Evolutionary conservation across 2,888 invertebrate genomes (phyloP).

Genomic region (Callinectes sapidus): DNA sequence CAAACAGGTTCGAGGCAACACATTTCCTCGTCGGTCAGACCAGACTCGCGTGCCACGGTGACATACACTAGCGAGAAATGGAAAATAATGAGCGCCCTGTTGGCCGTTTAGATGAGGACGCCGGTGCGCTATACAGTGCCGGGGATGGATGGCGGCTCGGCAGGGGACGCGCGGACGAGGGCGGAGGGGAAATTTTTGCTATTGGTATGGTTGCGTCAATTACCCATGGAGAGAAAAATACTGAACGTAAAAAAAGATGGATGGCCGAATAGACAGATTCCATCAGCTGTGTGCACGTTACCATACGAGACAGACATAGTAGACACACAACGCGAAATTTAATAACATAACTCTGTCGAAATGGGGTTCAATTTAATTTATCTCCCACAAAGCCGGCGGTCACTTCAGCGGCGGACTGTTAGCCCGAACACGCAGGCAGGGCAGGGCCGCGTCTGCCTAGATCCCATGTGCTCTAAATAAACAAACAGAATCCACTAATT

Average conservation of each 20-base stretch:
- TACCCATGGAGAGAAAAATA: not conserved
- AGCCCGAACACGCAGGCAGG: not conserved
- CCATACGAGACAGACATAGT: slow-evolving; percentile 16
- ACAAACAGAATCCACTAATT: not conserved
- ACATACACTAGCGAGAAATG: not conserved
- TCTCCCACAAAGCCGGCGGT: slow-evolving; percentile 13
- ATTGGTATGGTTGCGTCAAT: slow-evolving; percentile 25
- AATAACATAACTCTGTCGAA: slow-evolving; percentile 16
- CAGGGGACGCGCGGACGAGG: not conserved
- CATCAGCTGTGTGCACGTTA: not conserved
- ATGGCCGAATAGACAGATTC: slow-evolving; percentile 16
- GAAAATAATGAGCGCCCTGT: slow-evolving; percentile 8
- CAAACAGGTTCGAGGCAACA: slow-evolving; percentile 5
- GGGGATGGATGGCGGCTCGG: not conserved
- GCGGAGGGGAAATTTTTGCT: not conserved
- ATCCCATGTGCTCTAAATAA: not conserved
- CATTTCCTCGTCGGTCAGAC: not conserved
- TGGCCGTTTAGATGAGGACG: slow-evolving; percentile 11
- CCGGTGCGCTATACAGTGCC: not conserved
- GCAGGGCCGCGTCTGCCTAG: not conserved
- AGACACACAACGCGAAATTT: slow-evolving; percentile 9
- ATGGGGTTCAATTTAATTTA: slow-evolving; percentile 9
- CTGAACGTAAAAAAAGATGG: not conserved
- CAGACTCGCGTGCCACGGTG: slow-evolving; percentile 6
- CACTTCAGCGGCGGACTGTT: not conserved